phyloP scores from a whole-genome alignment of 2,888 invertebrate genomes.

The Diadegma fenestrale region DNA sequence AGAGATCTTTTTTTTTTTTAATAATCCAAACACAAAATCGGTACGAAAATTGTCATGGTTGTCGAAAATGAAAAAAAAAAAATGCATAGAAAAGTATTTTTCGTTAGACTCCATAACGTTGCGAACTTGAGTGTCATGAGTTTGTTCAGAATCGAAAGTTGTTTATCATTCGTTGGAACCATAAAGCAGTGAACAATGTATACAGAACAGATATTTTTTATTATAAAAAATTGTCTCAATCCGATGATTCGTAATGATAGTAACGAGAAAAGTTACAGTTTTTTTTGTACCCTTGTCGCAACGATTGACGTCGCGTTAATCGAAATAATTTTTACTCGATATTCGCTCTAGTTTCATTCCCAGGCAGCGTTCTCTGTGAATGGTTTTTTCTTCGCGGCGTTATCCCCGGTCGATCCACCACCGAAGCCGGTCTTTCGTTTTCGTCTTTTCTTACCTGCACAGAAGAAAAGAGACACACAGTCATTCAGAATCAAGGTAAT shows the following conservation, averaged over 20 bases:
- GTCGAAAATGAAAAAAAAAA: background rate
- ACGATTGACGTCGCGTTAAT: background rate
- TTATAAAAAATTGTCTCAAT: background rate
- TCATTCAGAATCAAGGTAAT: conserved; percentile 71
- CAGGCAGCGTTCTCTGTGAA: conserved; percentile 78
- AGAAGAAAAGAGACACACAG: conserved; percentile 74
- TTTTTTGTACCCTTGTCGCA: background rate
- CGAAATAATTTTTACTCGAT: background rate
- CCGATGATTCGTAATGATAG: background rate
- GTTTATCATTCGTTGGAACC: background rate
- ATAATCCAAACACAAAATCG: too few relatives aligned
- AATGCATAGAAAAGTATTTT: too few relatives aligned
- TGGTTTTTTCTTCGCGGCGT: conserved; percentile 70
- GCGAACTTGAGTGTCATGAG: too few relatives aligned
- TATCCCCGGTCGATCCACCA: conserved; percentile 63
- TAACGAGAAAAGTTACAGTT: background rate
- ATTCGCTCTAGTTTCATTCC: conserved; percentile 66
- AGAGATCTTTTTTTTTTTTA: too few relatives aligned
- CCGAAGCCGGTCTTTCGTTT: conserved; percentile 74
- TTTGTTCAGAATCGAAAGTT: too few relatives aligned
- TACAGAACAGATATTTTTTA: background rate
- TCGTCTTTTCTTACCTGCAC: conserved; percentile 81
- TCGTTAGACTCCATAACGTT: too few relatives aligned
- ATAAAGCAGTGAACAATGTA: background rate
- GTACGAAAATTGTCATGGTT: too few relatives aligned